Base-by-base conservation (phyloP, 1,140 invertebrate species). In the Babylonia areolata region DNA sequence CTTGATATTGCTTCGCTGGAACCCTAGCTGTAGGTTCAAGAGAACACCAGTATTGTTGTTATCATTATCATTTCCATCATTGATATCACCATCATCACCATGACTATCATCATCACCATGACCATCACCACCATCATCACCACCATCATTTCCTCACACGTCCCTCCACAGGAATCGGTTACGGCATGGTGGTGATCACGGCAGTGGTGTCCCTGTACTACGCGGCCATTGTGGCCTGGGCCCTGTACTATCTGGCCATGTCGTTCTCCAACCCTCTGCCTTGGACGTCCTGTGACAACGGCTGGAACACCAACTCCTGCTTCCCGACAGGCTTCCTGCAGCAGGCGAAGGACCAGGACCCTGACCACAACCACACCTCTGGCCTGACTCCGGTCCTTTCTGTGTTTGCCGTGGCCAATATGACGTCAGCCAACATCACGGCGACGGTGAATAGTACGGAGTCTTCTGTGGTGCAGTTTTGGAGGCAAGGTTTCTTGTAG, bases 201-300 rank as follows among this genome's bases (percentile, higher is more conserved):
- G 98, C 98, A 94, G 98, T 99, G 91, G 98, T 99, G 46, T 97
- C 97, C 11, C 95, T 99, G 39, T 99, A 99, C 94, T 99, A 99
- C 94, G 98, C 97, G 94, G 97, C 99, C 80, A 98, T 99, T 92
- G 97, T 99, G 92, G 97, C 97, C 20, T 99, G 98, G 96, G 96
- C 97, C n/a, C 96, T 99, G 87, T 98, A 97, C 94, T 99, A 99
- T 93, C 97, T 99, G 91, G 97, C 97, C 89, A 96, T 97, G 73
- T 97, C 97, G 28, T 98, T 99, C 93, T 96, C 69, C 23, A 23
- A 81, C 15, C 82, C 69, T 5, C 79, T 92, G 42, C 91, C 90
- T 2, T 92, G 91, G 90, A 81, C 88, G 17, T 69, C 80, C 6
- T 92, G 91, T 85, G 85, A 87, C 20, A 91, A 92, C 69, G 28